Evolutionary conservation across 2,797 vertebrate species (phyloP), one percentile per base, ranked within the genome.

Genomic region (Jordanella pulchra): DNA sequence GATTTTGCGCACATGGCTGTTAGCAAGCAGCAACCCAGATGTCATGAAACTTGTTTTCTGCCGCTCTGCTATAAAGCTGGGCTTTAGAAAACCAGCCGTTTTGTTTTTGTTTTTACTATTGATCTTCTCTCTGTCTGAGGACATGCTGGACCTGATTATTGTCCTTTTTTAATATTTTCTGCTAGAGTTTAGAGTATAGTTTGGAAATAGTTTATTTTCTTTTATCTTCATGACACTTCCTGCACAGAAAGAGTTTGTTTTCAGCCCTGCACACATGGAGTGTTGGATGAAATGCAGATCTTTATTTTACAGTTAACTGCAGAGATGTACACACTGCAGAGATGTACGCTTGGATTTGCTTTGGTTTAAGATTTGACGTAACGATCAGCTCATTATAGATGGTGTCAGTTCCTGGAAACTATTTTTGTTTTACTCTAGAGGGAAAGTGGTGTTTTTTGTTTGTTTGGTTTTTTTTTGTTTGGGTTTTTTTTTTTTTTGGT

Each of bases 11-110:
- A 28, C 0, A 11, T 61, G 47, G 47, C 65, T 69, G 72, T 71
- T 77, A 48, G 72, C 71, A 70, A 73, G 74, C 77, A 68, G 23
- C 67, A 61, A 68, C 44, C 77, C 76, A 76, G 73, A 82, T 83
- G 77, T 81, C 85, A 70, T 2, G 75, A 30, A 61, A 44, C 32
- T 68, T 54, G 15, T 78, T 81, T 72, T 78, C 61, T 47, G 35
- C 65, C 60, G 44, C n/a, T 65, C 15, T 42, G 17, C 47, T 50
- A 69, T 58, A 53, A 67, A 79, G 71, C 79, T 39, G 17, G 30
- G 48, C 73, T 76, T 69, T 64, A 76, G 72, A 67, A 85, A 79
- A 63, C 74, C 21, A 67, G 66, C 60, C 44, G 2, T 39, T 39
- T 39, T 39, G 23, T 39, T 23, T 11, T 35, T 35, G 21, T 32